A percentile compares a stretch with the other conserved stretches of the same genome.
These are phyloP conservation scores for Rhinoderma darwinii DNA, from an alignment of 2,113 vertebrate species.

Conservation along the genomic window DNA sequence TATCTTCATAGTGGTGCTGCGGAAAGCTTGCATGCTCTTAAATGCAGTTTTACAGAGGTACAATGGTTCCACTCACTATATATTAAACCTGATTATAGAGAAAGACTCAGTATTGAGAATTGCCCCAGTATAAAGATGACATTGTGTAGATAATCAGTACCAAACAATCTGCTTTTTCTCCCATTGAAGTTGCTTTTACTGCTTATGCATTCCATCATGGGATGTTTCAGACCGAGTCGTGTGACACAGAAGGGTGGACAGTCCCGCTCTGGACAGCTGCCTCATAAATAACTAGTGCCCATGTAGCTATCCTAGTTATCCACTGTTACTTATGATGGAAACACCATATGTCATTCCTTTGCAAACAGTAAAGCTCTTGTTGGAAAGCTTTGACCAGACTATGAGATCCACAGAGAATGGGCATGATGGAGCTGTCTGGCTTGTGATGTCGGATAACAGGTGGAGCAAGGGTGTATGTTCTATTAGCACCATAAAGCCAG, in stretches of 20 bases:
- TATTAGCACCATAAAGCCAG: too few species aligned
- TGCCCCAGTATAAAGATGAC: neutral
- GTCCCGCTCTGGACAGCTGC: neutral
- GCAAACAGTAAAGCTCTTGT: neutral
- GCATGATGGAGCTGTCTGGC: neutral
- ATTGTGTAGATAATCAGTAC: neutral
- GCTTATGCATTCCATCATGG: neutral
- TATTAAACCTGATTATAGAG: neutral
- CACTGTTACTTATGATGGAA: slow-evolving; percentile 1
- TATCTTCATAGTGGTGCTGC: neutral
- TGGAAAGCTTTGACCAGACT: neutral
- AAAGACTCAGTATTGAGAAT: neutral
- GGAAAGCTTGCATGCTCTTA: neutral
- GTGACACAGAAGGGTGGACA: neutral
- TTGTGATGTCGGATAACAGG: neutral
- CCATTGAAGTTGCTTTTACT: neutral
- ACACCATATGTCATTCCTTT: neutral
- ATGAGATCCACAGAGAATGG: neutral
- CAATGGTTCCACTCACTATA: neutral
- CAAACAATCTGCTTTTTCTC: neutral
- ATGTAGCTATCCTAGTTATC: slow-evolving; percentile 6
- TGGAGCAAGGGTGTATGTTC: neutral
- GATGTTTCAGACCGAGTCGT: neutral
- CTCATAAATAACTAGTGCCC: neutral
- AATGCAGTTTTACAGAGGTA: neutral